Base-by-base conservation (phyloP, 2,113 vertebrate species). In the Taurulus bubalis region DNA sequence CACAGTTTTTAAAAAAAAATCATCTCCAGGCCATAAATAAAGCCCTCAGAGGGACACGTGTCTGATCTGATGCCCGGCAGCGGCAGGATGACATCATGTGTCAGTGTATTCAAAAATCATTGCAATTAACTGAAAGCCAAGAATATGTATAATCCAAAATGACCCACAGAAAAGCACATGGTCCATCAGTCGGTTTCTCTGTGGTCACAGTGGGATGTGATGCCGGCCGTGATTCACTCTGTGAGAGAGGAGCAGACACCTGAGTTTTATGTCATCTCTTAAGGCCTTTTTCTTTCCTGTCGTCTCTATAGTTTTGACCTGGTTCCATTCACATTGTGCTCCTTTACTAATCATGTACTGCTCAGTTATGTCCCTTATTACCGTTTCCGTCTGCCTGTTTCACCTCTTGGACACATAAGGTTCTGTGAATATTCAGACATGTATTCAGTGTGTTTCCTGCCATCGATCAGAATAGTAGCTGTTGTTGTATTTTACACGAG, bases 331-430 rank as follows among this genome's bases (percentile, higher is more conserved):
- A 1, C 66, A 24, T 24, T 47, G 22, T 75, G 67, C 58, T 64
- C 8, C 40, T 49, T 70, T 45, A 45, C 56, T 28, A 26, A 64
- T 64, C 34, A 63, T 55, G 47, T 56, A 47, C 75, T 73, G 59
- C 32, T 51, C 30, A n/a, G 30, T 30, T 8, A 51, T 38, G 18
- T 62, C 6, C n/a, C 6, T 40, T n/a, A 51, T 30, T 67, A 26
- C 49, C 16, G 6, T 53, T 53, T 40, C 20, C 34, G 9, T 63
- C 6, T 16, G 8, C 34, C 11, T 18, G 20, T 40, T 60, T 66
- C 22, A 60, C 8, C 7, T 45, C 20, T 14, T 47, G 10, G 28
- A 36, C 26, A 56, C 15, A 28, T n/a, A 0, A 0, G 8, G 12
- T 26, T 76, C n/a, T 0, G 1, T 22, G 3, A 45, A 69, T 53